Evolutionary conservation across 2,888 invertebrate genomes (phyloP).

Genomic region (Clivina fossor): DNA sequence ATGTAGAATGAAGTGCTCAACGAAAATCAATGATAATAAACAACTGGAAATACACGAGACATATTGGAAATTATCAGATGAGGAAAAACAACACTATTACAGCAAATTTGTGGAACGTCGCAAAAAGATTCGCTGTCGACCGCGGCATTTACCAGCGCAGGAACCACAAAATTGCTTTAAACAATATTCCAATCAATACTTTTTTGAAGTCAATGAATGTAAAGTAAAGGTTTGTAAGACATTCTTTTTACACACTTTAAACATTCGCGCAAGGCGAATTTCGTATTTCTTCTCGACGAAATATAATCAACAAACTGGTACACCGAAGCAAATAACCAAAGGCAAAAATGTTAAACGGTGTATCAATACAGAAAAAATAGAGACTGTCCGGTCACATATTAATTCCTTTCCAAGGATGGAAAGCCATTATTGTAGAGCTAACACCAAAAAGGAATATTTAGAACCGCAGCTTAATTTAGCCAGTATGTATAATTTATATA

Average conservation of each 20-base stretch:
- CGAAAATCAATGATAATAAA: slow-evolving; percentile 12
- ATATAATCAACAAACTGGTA: neutral
- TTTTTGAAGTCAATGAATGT: slow-evolving; percentile 13
- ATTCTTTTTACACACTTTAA: slow-evolving; percentile 15
- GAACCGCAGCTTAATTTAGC: slow-evolving; percentile 15
- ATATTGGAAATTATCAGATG: slow-evolving; percentile 17
- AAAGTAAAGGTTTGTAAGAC: slow-evolving; percentile 14
- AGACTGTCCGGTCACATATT: slow-evolving; percentile 14
- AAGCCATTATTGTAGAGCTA: slow-evolving; percentile 27
- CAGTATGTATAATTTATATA: slow-evolving; percentile 23
- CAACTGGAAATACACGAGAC: slow-evolving; percentile 9
- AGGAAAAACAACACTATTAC: slow-evolving; percentile 16
- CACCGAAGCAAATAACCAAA: neutral
- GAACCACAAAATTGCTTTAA: neutral
- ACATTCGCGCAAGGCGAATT: slow-evolving; percentile 14
- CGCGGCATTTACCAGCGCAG: neutral
- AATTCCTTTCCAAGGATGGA: slow-evolving; percentile 17
- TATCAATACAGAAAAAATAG: slow-evolving; percentile 6
- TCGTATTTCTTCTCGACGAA: slow-evolving; percentile 19
- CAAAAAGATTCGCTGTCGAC: slow-evolving; percentile 2
- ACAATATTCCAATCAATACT: slow-evolving; percentile 14
- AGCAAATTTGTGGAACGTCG: slow-evolving; percentile 14
- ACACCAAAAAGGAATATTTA: slow-evolving; percentile 24
- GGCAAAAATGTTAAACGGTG: slow-evolving; percentile 18
- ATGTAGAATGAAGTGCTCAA: slow-evolving; percentile 14